phyloP scores from a whole-genome alignment of 2,888 invertebrate genomes.

The Syrista parreyssii region DNA sequence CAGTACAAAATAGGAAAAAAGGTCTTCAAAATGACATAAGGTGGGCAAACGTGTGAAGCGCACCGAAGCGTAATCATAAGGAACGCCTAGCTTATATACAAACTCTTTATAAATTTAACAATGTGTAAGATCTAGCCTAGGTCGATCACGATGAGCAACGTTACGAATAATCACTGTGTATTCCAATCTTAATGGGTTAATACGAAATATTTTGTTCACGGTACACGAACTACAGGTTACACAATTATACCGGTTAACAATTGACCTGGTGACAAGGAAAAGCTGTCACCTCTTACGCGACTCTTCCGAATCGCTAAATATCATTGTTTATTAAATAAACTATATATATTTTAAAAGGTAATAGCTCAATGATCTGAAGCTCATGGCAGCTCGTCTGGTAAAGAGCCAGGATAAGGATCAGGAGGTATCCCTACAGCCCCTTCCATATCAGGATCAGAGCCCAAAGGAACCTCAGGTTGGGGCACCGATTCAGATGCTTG shows the following conservation, averaged over 20 bases:
- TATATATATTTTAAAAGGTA: conserved; percentile 28
- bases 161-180: too few relatives aligned
- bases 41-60: background rate
- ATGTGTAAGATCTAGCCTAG: conserved; percentile 27
- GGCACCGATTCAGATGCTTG: conserved; percentile 59
- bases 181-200: too few relatives aligned
- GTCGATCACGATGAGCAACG: conserved; percentile 27
- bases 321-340: conserved; percentile 17
- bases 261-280: conserved; percentile 29
- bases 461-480: conserved; percentile 49
- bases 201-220: too few relatives aligned
- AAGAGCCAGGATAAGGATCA: conserved; percentile 54
- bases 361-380: background rate
- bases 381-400: conserved; percentile 57
- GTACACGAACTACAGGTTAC: too few relatives aligned
- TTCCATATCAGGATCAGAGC: conserved; percentile 59
- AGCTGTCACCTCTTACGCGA: conserved; percentile 18
- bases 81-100: conserved; percentile 25
- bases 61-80: conserved; percentile 26
- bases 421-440: conserved; percentile 59
- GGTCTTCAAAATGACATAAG: background rate
- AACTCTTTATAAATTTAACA: conserved; percentile 5
- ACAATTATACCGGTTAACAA: conserved; percentile 22
- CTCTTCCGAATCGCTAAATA: too few relatives aligned
- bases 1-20: conserved; percentile 47